Conservation (phyloP, 2,888 invertebrate genomes). For the Drosophila niveifrons region DNA sequence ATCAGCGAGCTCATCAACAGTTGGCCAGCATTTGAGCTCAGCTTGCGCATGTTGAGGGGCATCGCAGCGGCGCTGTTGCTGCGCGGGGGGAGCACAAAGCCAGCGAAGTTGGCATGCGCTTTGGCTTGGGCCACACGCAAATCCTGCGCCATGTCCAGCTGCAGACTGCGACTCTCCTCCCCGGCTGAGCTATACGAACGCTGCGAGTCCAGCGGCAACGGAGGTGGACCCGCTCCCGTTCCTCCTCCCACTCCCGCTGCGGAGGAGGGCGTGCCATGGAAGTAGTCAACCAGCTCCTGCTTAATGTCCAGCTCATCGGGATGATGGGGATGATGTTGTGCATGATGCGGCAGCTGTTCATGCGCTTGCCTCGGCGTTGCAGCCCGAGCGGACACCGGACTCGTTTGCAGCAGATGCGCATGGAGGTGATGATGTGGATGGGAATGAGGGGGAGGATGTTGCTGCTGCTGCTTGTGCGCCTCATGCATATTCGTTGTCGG, state of each 20-base stretch:
- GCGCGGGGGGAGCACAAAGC: constrained; percentile 79
- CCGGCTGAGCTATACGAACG: constrained; percentile 83
- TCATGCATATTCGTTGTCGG: constrained; percentile 70
- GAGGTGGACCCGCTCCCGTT: constrained; percentile 22
- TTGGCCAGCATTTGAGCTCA: constrained; percentile 75
- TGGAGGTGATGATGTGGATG: neutral
- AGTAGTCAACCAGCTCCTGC: constrained; percentile 83
- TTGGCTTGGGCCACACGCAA: constrained; percentile 82
- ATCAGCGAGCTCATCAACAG: constrained; percentile 82
- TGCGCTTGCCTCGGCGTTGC: constrained; percentile 69
- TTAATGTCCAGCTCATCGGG: constrained; percentile 83
- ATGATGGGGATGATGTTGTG: constrained; percentile 48
- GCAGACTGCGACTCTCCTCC: constrained; percentile 77
- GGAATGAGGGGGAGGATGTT: neutral
- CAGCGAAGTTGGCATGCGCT: constrained; percentile 75
- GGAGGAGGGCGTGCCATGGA: constrained; percentile 61
- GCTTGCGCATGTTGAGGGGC: constrained; percentile 82
- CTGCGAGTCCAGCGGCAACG: constrained; percentile 81
- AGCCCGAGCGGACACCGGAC: constrained; percentile 57
- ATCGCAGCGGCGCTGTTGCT: constrained; percentile 55
- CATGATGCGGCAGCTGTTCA: constrained; percentile 58
- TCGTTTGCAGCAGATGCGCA: constrained; percentile 61
- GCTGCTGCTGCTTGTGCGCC: constrained; percentile 66
- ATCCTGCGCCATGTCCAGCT: constrained; percentile 83
- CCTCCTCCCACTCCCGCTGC: constrained; percentile 41